Conservation (phyloP, 2,113 vertebrate genomes). For the Laterallus jamaicensis region DNA sequence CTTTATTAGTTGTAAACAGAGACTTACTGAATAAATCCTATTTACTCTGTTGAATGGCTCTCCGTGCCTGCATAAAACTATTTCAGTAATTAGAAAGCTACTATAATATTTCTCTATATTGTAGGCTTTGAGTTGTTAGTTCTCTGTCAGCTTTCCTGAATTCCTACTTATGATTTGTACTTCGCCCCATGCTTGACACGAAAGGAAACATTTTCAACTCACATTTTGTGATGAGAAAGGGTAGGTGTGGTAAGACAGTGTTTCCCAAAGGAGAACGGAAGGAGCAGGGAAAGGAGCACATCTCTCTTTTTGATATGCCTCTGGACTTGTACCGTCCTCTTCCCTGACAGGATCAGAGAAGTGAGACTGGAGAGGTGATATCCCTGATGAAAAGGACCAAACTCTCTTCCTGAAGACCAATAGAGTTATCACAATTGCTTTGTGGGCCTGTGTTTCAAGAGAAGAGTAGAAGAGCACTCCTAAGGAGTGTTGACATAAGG, state of each 20-base stretch:
- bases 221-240: neutral
- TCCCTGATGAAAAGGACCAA: neutral
- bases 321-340: neutral
- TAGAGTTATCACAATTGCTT: neutral
- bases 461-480: neutral
- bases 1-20: constrained; percentile 52
- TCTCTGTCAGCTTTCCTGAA: neutral
- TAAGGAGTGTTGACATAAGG: neutral
- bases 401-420: neutral
- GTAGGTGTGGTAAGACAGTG: neutral
- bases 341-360: neutral
- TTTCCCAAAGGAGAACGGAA: neutral
- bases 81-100: constrained; percentile 43
- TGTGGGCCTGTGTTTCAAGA: neutral
- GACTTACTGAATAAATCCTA: constrained; percentile 51
- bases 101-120: constrained; percentile 8
- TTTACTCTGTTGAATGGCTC: constrained; percentile 20
- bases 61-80: constrained; percentile 29
- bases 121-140: neutral
- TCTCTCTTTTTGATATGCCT: neutral
- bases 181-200: neutral
- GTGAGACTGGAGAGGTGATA: neutral
- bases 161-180: neutral
- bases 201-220: neutral
- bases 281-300: neutral